These are phyloP conservation scores for Cepaea hortensis DNA, from an alignment of 2,888 invertebrate genomes.

Conservation along the genomic window DNA sequence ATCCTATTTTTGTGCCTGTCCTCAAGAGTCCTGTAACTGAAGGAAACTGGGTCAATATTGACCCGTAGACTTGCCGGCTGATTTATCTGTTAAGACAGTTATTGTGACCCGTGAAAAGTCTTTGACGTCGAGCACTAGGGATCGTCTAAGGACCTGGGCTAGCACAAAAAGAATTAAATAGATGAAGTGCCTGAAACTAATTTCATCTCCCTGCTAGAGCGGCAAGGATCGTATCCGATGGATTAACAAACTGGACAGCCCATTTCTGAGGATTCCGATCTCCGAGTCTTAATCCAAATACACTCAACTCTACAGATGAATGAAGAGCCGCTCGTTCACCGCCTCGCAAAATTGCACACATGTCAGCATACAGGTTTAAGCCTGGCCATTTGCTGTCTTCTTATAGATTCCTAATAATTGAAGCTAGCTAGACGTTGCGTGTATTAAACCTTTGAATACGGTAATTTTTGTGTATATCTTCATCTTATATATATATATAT, in stretches of 20 bases:
- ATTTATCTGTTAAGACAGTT: constrained; percentile 38
- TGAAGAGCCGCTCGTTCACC: no score
- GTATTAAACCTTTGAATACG: no score
- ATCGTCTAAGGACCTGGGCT: neutral
- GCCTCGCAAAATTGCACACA: no score
- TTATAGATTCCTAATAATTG: no score
- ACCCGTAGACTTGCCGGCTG: constrained; percentile 28
- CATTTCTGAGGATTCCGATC: neutral
- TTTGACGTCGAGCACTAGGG: neutral
- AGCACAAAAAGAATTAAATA: constrained; percentile 17
- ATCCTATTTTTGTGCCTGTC: constrained; percentile 26
- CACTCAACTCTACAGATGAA: no score
- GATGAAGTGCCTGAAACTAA: constrained; percentile 15
- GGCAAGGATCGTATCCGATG: neutral
- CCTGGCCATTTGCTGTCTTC: no score
- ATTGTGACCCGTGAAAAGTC: constrained; percentile 2
- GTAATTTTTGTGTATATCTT: no score
- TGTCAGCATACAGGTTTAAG: no score
- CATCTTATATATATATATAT: no score
- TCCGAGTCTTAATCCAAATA: neutral
- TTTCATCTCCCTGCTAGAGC: neutral
- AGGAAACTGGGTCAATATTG: constrained; percentile 36
- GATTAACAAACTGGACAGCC: neutral
- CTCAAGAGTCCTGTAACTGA: constrained; percentile 2
- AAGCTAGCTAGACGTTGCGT: no score